Evolutionary conservation across 2,888 invertebrate species (phyloP).

Genomic region (Hermodice carunculata): DNA sequence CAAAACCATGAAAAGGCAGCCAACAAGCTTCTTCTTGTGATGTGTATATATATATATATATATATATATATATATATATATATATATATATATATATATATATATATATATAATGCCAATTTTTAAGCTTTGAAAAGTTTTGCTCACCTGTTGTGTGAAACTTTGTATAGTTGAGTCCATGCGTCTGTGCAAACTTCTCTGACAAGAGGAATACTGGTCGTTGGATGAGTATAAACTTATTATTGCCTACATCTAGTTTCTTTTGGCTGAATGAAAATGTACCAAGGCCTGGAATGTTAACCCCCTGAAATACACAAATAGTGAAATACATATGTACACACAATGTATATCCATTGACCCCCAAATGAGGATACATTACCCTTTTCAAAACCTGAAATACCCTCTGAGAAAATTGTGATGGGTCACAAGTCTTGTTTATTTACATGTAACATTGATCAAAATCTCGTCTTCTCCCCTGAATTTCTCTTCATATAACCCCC

Average conservation of each 20-base stretch:
- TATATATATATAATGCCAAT: not conserved
- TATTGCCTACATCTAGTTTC: conserved; percentile 68
- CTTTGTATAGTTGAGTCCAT: conserved; percentile 63
- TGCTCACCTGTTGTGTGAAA: conserved; percentile 40
- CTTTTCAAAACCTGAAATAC: too few relatives aligned
- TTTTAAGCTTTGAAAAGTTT: not conserved
- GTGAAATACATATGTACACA: too few relatives aligned
- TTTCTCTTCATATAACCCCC: too few relatives aligned
- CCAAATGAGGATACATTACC: too few relatives aligned
- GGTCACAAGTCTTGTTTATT: too few relatives aligned
- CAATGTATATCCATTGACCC: too few relatives aligned
- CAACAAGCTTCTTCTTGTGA: too few relatives aligned
- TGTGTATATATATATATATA: too few relatives aligned
- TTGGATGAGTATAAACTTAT: conserved; percentile 66
- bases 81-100: not conserved
- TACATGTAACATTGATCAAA: too few relatives aligned
- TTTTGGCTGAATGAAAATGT: conserved; percentile 68
- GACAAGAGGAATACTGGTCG: conserved; percentile 68
- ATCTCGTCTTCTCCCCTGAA: too few relatives aligned
- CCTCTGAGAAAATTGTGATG: too few relatives aligned
- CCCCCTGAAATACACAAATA: conserved; percentile 68
- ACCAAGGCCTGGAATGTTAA: conserved; percentile 64
- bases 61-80: conserved; percentile 2
- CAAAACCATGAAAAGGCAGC: too few relatives aligned
- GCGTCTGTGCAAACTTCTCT: conserved; percentile 68